Base-by-base conservation (phyloP, 2,113 vertebrate genomes). In the Cyrtonyx montezumae region DNA sequence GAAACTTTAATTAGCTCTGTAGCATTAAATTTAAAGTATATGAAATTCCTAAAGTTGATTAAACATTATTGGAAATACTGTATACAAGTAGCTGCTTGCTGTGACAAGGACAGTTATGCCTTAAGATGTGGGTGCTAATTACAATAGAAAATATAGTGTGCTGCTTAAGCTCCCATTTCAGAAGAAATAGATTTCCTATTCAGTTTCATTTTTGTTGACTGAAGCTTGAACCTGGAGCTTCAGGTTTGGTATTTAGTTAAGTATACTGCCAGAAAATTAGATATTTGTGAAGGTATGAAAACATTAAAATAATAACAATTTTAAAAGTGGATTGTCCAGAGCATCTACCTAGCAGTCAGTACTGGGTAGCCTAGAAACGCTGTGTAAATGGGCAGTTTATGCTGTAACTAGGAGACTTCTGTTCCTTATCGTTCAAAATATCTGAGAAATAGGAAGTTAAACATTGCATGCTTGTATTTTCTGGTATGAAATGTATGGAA, bases 391-490 rank as follows among this genome's bases (percentile, higher is more conserved):
- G 9, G 12, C 17, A 12, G 4, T 63, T 87, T 49, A 36, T 55
- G 20, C 6, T 84, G 58, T 58, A 45, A 28, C 11, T 16, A 53
- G 13, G 25, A 32, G 8, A 56, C 84, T 15, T 23, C 40, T 61
- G 5, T 58, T 36, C 5, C 12, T 51, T 59, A 30, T 40, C 3
- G 4, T 67, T 63, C 9, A 70, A 86, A 84, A 37, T 18, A 11
- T 6, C 48, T 56, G 63, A 90, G 91, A 87, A 91, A n/a, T 3
- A 61, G 3, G 16, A 79, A 56, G 3, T 28, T 30, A 2, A 56
- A 0, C 4, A 18, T 20, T 22, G 1, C 8, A 3, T 21, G 2
- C n/a, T 84, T 84, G 3, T 43, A 6, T 22, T 5, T 88, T 58
- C 11, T 18, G 9, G 5, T 9, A 6, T 12, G 11, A 37, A 43